A percentile compares a stretch with the other conserved stretches of the same genome.
Conservation (phyloP, 92 coral and sea anemone genomes). For the Actinostola sp. region DNA sequence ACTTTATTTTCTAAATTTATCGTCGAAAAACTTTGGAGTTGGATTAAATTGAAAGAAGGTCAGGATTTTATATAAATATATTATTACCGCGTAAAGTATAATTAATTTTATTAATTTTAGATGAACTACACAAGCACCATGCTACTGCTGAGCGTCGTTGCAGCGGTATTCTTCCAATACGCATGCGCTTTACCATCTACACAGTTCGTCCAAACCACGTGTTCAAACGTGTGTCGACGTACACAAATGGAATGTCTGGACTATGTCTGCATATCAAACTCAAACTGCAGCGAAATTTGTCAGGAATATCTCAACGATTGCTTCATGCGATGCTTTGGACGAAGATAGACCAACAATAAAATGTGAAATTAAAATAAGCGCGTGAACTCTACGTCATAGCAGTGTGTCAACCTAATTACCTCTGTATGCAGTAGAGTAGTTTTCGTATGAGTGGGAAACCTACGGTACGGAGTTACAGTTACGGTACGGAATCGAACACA, state of each 20-base stretch:
- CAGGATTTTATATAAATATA: no score
- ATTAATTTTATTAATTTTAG: not conserved
- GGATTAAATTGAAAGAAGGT: no score
- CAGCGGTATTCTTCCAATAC: constrained; percentile 10
- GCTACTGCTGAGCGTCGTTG: not conserved
- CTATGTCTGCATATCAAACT: constrained; percentile 6
- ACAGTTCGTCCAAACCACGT: not conserved
- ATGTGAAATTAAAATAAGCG: not conserved
- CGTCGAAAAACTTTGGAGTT: no score
- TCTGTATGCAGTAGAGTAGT: no score
- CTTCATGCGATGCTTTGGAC: not conserved
- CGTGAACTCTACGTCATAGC: no score
- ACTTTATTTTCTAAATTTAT: no score
- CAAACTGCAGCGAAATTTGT: constrained; percentile 7
- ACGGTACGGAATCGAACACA: no score
- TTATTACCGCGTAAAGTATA: not conserved
- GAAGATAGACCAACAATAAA: no score
- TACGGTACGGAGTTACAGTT: no score
- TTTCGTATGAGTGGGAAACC: no score
- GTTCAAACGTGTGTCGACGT: constrained; percentile 3
- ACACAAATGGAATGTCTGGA: not conserved
- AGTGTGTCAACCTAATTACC: no score
- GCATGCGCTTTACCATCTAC: constrained; percentile 9
- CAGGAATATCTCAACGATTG: constrained; percentile 7
- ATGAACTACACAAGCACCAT: not conserved